These are phyloP conservation scores for Darevskia mixta DNA, from an alignment of 2,797 vertebrate genomes.

Conservation along the genomic window DNA sequence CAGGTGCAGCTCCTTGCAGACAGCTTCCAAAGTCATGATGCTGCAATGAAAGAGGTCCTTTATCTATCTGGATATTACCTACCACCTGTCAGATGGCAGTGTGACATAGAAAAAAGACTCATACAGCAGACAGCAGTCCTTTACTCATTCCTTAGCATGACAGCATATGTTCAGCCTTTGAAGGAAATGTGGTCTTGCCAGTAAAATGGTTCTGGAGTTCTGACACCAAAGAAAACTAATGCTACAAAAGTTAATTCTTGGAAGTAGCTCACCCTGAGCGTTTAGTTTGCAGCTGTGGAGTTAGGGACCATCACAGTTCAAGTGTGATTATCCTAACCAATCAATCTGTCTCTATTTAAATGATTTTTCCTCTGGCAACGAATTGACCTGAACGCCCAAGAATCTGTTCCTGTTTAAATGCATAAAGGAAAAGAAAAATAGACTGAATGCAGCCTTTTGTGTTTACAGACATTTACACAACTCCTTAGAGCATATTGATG, in stretches of 20 bases:
- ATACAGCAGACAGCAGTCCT: background rate
- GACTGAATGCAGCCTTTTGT: slow-evolving; percentile 8
- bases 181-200: background rate
- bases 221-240: background rate
- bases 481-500: slow-evolving; percentile 20
- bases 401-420: slow-evolving; percentile 10
- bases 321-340: slow-evolving; percentile 5
- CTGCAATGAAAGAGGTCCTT: background rate
- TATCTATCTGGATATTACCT: too few species aligned
- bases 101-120: background rate
- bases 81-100: background rate
- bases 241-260: background rate
- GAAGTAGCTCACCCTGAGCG: background rate
- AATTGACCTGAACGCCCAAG: slow-evolving; percentile 5
- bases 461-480: slow-evolving; percentile 10
- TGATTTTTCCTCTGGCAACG: slow-evolving; percentile 8
- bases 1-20: background rate
- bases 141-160: background rate
- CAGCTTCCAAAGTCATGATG: background rate
- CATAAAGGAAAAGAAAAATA: slow-evolving; percentile 14
- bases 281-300: background rate
- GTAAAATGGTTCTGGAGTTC: background rate
- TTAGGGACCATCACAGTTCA: background rate
- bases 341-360: slow-evolving; percentile 28
- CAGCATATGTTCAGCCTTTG: background rate